Conservation (phyloP, 1,140 invertebrate genomes). For the Caligus rogercresseyi region DNA sequence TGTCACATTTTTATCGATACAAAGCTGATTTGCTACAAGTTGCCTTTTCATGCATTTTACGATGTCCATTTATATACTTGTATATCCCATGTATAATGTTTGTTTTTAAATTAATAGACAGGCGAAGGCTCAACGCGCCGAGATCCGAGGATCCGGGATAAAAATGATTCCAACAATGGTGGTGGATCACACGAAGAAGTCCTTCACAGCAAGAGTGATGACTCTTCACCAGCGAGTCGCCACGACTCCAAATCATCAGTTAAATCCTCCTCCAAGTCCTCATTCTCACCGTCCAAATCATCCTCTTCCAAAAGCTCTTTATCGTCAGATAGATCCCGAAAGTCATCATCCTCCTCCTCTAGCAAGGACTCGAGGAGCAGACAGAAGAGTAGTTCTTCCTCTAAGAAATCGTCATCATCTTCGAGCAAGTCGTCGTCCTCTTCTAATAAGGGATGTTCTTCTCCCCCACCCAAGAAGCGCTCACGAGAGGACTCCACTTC, state of each 20-base stretch:
- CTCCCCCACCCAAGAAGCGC: neutral
- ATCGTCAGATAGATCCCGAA: neutral
- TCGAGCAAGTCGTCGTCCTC: too few species aligned
- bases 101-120: neutral
- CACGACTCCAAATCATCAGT: neutral
- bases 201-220: neutral
- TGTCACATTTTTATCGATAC: too few species aligned
- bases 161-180: neutral
- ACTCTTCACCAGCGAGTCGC: neutral
- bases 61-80: too few species aligned
- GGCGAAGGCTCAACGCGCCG: neutral
- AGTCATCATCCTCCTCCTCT: neutral
- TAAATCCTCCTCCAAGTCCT: neutral
- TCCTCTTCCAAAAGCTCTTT: neutral
- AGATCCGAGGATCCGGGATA: neutral
- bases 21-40: too few species aligned
- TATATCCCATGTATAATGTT: too few species aligned
- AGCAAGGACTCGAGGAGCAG: neutral
- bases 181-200: neutral
- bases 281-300: constrained; percentile 1
- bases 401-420: neutral
- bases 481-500: neutral
- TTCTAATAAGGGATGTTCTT: neutral
- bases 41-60: too few species aligned
- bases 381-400: neutral